These are phyloP conservation scores for Neomonachus schauinslandi DNA, from an alignment of 2,113 vertebrate genomes.

Conservation along the genomic window DNA sequence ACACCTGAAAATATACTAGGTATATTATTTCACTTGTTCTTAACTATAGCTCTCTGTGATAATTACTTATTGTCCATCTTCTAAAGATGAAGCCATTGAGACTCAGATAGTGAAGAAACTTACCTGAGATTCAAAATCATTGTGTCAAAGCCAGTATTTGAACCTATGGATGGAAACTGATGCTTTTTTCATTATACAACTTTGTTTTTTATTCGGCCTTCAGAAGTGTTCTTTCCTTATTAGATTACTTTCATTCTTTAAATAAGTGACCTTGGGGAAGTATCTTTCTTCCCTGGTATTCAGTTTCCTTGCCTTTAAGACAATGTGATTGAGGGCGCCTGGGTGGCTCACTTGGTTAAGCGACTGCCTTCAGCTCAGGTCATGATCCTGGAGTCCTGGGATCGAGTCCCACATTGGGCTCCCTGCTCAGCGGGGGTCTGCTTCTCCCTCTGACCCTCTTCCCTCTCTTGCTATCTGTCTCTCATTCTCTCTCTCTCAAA, in stretches of 20 bases:
- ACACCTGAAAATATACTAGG: background rate
- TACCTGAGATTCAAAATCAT: background rate
- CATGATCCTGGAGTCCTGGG: too few species aligned
- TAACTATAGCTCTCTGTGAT: background rate
- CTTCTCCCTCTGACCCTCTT: too few species aligned
- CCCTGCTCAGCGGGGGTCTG: too few species aligned
- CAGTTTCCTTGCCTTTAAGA: background rate
- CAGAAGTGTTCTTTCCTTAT: background rate
- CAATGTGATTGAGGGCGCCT: background rate
- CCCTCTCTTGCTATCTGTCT: too few species aligned
- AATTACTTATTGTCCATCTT: background rate
- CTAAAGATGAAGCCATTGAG: background rate
- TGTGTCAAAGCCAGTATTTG: background rate
- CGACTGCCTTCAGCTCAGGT: too few species aligned
- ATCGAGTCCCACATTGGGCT: too few species aligned
- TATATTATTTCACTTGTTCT: background rate
- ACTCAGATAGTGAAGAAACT: background rate
- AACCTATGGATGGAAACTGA: background rate
- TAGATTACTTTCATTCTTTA: slow-evolving; percentile 1
- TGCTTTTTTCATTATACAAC: background rate
- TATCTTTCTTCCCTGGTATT: background rate
- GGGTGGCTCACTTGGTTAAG: too few species aligned
- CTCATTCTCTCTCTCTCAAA: too few species aligned
- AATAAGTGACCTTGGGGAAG: background rate
- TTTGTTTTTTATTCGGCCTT: slow-evolving; percentile 16